Percentiles rank a stretch among this genome's conserved stretches.
Conservation (phyloP, 2,888 invertebrate genomes). For the Meliscaeva auricollis region DNA sequence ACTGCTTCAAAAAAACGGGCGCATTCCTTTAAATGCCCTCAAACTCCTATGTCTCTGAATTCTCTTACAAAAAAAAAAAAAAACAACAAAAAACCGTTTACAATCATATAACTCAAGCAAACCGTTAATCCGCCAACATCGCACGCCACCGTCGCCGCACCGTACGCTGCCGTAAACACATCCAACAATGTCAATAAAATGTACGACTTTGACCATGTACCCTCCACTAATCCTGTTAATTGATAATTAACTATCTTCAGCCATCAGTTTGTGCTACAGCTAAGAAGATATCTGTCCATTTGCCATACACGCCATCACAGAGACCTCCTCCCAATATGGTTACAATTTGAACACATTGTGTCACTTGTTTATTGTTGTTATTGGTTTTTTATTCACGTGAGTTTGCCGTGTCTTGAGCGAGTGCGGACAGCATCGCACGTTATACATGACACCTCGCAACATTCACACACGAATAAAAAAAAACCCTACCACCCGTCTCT, state of each 20-base stretch:
- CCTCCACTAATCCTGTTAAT: conserved; percentile 71
- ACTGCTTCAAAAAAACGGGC: no score
- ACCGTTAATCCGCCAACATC: conserved; percentile 19
- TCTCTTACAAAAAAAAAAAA: no score
- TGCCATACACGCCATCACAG: conserved; percentile 3
- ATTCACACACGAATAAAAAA: conserved; percentile 10
- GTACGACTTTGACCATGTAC: conserved; percentile 56
- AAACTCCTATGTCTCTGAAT: no score
- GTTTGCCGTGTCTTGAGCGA: neutral
- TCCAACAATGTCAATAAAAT: conserved; percentile 52
- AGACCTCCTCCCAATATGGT: conserved; percentile 48
- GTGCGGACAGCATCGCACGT: conserved; percentile 38
- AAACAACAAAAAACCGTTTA: no score
- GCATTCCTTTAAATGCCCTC: no score
- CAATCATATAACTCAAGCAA: neutral
- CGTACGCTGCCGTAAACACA: no score
- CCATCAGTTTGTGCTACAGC: conserved; percentile 14
- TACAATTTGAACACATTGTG: conserved; percentile 69
- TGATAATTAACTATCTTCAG: conserved; percentile 65
- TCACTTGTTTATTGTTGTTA: conserved; percentile 70
- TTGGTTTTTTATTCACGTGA: conserved; percentile 40
- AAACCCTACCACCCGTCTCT: neutral
- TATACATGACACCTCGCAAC: conserved; percentile 60
- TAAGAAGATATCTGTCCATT: conserved; percentile 12
- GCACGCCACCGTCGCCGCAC: no score